A percentile compares a stretch with the other conserved stretches of the same genome.
Conservation (phyloP, 2,888 invertebrate species). For the Papilio elwesi region DNA sequence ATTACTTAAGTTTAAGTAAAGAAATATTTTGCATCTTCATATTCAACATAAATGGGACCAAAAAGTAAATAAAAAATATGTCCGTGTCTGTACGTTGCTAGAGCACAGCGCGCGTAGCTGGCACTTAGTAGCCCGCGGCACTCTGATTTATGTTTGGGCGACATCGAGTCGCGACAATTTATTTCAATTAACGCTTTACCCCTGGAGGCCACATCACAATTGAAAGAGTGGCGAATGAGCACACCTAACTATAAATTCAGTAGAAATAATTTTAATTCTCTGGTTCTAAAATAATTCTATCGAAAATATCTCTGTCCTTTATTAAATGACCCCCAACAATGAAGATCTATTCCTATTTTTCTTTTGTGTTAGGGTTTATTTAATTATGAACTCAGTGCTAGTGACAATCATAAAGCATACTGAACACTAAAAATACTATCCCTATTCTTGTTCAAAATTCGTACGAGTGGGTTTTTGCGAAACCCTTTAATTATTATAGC, state of each 20-base stretch:
- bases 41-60: conserved; percentile 13
- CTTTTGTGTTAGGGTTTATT: no score
- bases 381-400: no score
- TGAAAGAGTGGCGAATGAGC: conserved; percentile 43
- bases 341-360: no score
- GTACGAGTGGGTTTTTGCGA: no score
- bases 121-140: conserved; percentile 82
- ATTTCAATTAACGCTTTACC: conserved; percentile 81
- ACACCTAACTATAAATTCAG: conserved; percentile 19
- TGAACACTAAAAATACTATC: no score
- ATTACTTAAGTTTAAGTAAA: not conserved
- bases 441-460: no score
- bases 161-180: conserved; percentile 79
- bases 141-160: conserved; percentile 80
- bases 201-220: conserved; percentile 50
- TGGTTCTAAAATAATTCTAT: not conserved
- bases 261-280: not conserved
- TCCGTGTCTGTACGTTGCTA: conserved; percentile 55
- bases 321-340: no score
- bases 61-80: conserved; percentile 1
- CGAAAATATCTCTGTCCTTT: no score
- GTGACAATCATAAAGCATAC: no score
- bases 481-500: no score
- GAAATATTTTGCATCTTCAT: not conserved
- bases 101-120: conserved; percentile 63